Evolutionary conservation across 2,113 vertebrate genomes (phyloP).

Genomic region (Coregonus clupeaformis): DNA sequence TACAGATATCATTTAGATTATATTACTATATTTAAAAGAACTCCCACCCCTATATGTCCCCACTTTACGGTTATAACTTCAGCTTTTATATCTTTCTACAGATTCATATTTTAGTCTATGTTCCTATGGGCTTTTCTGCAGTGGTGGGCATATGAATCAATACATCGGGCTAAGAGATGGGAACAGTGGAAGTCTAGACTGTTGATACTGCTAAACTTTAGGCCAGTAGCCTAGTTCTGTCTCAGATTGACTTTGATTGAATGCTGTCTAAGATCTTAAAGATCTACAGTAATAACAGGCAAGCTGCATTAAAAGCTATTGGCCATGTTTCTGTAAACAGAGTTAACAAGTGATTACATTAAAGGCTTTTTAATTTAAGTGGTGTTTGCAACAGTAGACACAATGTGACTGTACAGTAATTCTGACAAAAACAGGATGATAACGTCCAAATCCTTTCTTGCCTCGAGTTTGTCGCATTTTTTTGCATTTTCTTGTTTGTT

Average conservation of each 20-base stretch:
- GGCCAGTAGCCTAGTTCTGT: neutral
- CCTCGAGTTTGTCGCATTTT: conserved; percentile 36
- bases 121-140: conserved; percentile 61
- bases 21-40: neutral
- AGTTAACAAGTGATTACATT: conserved; percentile 52
- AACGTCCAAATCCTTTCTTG: conserved; percentile 40
- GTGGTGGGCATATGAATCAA: conserved; percentile 59
- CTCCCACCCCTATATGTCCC: neutral
- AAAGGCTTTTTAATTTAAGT: conserved; percentile 44
- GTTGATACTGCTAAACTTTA: neutral
- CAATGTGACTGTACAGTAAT: conserved; percentile 58
- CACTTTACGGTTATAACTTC: conserved; percentile 16
- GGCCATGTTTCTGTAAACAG: conserved; percentile 60
- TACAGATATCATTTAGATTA: neutral
- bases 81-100: conserved; percentile 52
- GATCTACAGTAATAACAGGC: neutral
- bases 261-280: neutral
- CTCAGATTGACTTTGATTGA: neutral
- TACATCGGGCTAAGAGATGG: conserved; percentile 56
- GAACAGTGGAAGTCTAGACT: conserved; percentile 26
- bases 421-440: conserved; percentile 52
- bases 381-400: conserved; percentile 53
- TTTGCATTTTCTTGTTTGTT: conserved; percentile 55
- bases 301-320: conserved; percentile 45
- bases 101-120: conserved; percentile 52